A percentile compares a stretch with the other conserved stretches of the same genome.
Conservation (phyloP, 2,113 vertebrate genomes). For the Leptosomus discolor region DNA sequence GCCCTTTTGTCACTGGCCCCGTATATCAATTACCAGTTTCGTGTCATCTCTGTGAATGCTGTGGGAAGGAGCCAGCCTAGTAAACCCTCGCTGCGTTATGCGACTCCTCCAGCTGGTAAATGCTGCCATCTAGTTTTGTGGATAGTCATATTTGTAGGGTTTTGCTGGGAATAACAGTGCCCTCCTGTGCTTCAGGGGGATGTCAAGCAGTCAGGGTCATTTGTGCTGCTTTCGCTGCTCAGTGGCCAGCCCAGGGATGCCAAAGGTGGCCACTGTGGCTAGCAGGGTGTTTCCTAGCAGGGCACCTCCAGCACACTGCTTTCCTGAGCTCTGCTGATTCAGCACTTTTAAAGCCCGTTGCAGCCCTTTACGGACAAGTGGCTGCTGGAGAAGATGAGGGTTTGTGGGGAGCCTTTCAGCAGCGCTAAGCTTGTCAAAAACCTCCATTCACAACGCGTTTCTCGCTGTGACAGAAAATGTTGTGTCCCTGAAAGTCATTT, state of each 20-base stretch:
- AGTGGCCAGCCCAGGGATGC: background rate
- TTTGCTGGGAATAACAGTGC: background rate
- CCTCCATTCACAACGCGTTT: background rate
- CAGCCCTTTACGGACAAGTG: background rate
- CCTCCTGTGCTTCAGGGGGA: background rate
- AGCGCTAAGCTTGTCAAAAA: background rate
- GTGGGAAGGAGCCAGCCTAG: slow-evolving; percentile 85
- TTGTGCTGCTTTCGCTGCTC: background rate
- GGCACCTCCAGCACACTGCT: background rate
- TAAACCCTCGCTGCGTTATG: slow-evolving; percentile 77
- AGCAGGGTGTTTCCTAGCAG: background rate
- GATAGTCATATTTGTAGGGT: rapidly evolving
- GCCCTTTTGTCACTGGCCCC: slow-evolving; percentile 79
- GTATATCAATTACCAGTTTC: slow-evolving; percentile 85
- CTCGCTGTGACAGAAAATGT: background rate
- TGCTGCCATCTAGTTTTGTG: background rate
- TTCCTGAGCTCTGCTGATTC: background rate
- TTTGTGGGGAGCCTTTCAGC: background rate
- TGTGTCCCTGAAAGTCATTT: background rate
- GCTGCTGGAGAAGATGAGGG: background rate
- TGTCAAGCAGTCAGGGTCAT: rapidly evolving
- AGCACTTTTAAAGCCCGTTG: background rate
- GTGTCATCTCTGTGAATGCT: slow-evolving; percentile 79
- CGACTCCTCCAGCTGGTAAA: slow-evolving; percentile 85
- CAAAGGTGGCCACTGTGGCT: background rate